Evolutionary conservation across 2,113 vertebrate genomes (phyloP).

Genomic region (Istiophorus platypterus): DNA sequence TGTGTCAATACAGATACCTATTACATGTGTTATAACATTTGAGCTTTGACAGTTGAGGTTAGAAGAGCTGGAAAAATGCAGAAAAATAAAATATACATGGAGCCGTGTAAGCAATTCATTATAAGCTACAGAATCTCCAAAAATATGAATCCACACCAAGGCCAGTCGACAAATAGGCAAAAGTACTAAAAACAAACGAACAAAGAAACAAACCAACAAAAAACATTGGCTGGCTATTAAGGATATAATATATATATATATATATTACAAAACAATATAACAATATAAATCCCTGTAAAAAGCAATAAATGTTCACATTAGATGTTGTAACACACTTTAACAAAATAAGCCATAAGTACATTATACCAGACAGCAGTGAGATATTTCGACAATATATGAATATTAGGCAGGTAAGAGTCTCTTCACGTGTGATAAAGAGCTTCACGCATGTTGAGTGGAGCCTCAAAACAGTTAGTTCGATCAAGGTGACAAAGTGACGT

Average conservation of each 20-base stretch:
- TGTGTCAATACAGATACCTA: conserved; percentile 81
- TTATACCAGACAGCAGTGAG: conserved; percentile 76
- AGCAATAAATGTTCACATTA: conserved; percentile 86
- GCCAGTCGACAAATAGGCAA: conserved; percentile 54
- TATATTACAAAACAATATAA: conserved; percentile 83
- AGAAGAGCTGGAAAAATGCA: conserved; percentile 49
- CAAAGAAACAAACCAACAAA: conserved; percentile 35
- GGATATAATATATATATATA: conserved; percentile 77
- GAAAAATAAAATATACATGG: conserved; percentile 10
- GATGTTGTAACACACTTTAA: conserved; percentile 80
- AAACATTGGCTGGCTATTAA: conserved; percentile 76
- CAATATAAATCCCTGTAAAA: conserved; percentile 84
- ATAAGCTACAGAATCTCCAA: conserved; percentile 36
- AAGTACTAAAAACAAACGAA: conserved; percentile 36
- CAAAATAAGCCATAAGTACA: conserved; percentile 79
- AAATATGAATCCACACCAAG: conserved; percentile 39
- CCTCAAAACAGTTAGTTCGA: conserved; percentile 56
- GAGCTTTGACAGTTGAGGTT: conserved; percentile 52
- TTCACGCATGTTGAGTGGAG: conserved; percentile 32
- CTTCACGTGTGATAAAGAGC: conserved; percentile 55
- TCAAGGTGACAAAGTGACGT: conserved; percentile 64
- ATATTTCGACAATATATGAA: conserved; percentile 71
- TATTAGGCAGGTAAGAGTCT: conserved; percentile 72
- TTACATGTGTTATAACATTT: conserved; percentile 48
- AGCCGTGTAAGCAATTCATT: conserved; percentile 33